phyloP scores from a whole-genome alignment of 2,113 vertebrate species.

The Lasiurus cinereus region DNA sequence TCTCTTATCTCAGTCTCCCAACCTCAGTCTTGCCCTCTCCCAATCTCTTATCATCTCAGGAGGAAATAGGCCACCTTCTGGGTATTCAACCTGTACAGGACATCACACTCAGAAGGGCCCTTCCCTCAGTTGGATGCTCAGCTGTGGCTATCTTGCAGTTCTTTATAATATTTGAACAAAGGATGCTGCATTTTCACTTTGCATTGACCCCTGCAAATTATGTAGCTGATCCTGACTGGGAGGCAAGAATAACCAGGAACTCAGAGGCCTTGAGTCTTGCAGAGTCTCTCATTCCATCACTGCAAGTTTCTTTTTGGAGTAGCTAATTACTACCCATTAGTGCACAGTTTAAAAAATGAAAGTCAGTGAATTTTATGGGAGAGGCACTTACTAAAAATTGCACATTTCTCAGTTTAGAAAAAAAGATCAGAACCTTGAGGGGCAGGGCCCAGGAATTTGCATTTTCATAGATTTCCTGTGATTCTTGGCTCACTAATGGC shows the following conservation, averaged over 20 bases:
- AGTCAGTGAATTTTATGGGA: neutral
- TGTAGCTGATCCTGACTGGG: neutral
- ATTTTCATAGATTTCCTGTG: neutral
- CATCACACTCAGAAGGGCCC: neutral
- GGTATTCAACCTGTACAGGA: rapidly evolving
- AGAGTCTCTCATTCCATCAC: neutral
- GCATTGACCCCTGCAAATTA: neutral
- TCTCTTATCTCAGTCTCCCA: neutral
- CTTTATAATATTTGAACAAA: neutral
- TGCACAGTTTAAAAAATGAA: neutral
- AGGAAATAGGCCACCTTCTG: neutral
- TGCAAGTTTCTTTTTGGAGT: neutral
- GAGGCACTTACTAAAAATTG: neutral
- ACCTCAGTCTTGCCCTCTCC: neutral
- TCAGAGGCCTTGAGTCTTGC: neutral
- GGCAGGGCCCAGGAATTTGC: neutral
- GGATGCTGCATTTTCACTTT: neutral
- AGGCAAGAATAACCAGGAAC: neutral
- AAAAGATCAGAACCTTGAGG: neutral
- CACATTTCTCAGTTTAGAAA: neutral
- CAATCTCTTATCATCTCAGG: neutral
- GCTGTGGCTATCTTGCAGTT: neutral
- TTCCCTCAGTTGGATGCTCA: rapidly evolving
- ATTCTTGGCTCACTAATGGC: neutral
- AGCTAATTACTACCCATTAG: neutral